A percentile compares a stretch with the other conserved stretches of the same genome.
Conservation (phyloP, 2,888 invertebrate genomes). For the Synergus japonicus region DNA sequence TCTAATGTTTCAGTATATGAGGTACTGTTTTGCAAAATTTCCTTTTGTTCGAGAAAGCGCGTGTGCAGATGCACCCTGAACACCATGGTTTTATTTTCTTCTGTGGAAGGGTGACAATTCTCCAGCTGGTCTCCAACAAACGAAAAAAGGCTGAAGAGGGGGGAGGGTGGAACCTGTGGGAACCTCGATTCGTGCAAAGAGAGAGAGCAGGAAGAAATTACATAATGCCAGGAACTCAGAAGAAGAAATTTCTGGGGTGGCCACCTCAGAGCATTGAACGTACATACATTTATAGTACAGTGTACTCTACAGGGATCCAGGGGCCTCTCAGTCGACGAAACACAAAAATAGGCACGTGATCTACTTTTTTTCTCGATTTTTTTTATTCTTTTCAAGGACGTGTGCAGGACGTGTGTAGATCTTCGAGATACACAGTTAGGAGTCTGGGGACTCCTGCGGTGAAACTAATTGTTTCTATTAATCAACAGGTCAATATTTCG, state of each 20-base stretch:
- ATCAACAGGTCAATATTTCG: neutral
- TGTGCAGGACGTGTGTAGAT: constrained; percentile 53
- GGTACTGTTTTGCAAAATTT: constrained; percentile 4
- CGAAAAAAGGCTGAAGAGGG: neutral
- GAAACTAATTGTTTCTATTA: constrained; percentile 24
- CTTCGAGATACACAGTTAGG: constrained; percentile 42
- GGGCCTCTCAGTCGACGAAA: constrained; percentile 29
- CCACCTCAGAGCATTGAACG: neutral
- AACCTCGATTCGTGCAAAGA: constrained; percentile 44
- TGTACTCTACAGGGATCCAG: constrained; percentile 21
- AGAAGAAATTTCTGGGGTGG: constrained; percentile 44
- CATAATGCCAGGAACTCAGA: constrained; percentile 47
- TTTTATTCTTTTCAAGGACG: constrained; percentile 43
- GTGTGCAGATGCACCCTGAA: constrained; percentile 10
- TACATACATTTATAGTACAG: constrained; percentile 30
- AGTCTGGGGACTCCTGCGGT: constrained; percentile 32
- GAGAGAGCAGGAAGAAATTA: constrained; percentile 45
- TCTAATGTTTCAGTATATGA: neutral
- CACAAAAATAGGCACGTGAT: constrained; percentile 53
- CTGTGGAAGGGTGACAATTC: constrained; percentile 24
- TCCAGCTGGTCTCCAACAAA: constrained; percentile 42
- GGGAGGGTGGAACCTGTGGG: constrained; percentile 46
- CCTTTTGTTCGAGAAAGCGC: constrained; percentile 12
- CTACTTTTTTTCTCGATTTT: constrained; percentile 47
- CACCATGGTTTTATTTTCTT: constrained; percentile 11